Conservation (phyloP, 2,113 vertebrate genomes). For the Bubo blakistoni region DNA sequence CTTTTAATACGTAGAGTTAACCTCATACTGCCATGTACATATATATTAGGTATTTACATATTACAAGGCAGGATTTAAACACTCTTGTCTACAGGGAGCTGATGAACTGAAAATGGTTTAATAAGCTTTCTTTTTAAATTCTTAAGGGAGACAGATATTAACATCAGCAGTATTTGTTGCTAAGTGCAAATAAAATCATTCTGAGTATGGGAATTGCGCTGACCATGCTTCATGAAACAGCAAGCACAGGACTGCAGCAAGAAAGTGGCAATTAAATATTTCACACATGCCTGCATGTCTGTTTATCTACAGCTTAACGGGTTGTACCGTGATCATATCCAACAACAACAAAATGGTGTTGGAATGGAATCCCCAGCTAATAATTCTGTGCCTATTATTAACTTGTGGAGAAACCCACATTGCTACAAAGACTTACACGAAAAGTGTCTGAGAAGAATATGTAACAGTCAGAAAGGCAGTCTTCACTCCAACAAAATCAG, state of each 20-base stretch:
- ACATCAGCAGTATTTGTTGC: constrained; percentile 53
- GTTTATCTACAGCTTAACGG: not conserved
- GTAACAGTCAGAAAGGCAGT: not conserved
- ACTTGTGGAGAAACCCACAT: not conserved
- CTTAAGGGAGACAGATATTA: constrained; percentile 41
- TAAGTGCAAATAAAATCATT: constrained; percentile 60
- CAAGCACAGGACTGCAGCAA: not conserved
- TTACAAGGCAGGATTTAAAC: constrained; percentile 3
- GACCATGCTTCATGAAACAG: constrained; percentile 5
- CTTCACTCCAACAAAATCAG: not conserved
- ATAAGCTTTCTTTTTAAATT: constrained; percentile 46
- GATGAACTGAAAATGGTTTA: constrained; percentile 49
- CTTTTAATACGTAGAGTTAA: not conserved
- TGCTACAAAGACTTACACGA: not conserved
- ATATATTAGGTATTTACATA: not conserved
- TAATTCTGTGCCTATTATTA: not conserved
- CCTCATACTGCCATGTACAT: not conserved
- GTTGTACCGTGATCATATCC: not conserved
- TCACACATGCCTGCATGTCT: not conserved
- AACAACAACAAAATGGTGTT: not conserved
- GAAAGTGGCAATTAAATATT: constrained; percentile 41
- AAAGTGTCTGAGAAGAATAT: not conserved
- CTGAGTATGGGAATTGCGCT: constrained; percentile 4
- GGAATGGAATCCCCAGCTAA: not conserved
- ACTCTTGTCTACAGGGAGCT: constrained; percentile 21